Conservation (phyloP, 1,140 invertebrate genomes). For the Macrobrachium rosenbergii region DNA sequence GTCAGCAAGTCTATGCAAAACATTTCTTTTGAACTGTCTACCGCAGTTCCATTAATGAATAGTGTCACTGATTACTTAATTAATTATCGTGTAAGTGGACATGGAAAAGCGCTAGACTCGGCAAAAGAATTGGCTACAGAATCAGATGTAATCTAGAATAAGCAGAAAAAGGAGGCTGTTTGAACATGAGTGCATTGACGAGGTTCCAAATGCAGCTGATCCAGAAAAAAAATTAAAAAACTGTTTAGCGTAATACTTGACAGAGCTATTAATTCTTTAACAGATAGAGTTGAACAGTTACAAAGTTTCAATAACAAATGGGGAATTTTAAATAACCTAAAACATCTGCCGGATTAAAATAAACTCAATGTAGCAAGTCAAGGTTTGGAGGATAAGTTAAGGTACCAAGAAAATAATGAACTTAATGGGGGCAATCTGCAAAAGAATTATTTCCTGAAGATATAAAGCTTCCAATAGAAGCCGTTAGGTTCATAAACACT, state of each 20-base stretch:
- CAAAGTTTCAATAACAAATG: background rate
- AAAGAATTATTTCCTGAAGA: too few relatives aligned
- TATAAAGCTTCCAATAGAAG: too few relatives aligned
- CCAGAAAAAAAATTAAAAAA: background rate
- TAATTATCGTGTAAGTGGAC: background rate
- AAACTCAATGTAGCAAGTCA: background rate
- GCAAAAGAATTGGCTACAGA: constrained; percentile 2
- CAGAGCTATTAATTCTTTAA: background rate
- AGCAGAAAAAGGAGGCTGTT: background rate
- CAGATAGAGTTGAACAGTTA: background rate
- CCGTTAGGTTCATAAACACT: background rate
- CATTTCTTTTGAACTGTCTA: background rate
- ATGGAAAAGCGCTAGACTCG: background rate
- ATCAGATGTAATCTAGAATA: background rate
- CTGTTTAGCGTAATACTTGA: background rate
- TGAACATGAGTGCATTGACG: too few relatives aligned
- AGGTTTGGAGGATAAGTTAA: background rate
- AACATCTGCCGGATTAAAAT: background rate
- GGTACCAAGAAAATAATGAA: too few relatives aligned
- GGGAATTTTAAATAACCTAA: background rate
- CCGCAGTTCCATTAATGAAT: background rate
- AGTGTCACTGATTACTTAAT: constrained; percentile 1
- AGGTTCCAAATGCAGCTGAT: background rate
- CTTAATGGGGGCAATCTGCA: too few relatives aligned
- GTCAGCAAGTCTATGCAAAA: constrained; percentile 33